phyloP scores from a whole-genome alignment of 2,888 invertebrate genomes.

The Ceriagrion tenellum region DNA sequence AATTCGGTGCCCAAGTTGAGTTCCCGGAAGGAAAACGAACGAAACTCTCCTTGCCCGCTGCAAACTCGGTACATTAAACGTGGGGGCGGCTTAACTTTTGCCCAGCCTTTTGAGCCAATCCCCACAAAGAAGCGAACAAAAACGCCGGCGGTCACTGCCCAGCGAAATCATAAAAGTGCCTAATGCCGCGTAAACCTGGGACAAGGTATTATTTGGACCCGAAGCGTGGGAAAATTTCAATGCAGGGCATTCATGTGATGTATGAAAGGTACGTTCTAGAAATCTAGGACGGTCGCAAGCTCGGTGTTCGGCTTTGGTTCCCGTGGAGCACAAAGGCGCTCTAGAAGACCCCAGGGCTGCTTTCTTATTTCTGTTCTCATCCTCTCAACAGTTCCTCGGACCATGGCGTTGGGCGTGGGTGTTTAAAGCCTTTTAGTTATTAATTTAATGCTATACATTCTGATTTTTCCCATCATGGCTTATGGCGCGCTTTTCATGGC shows the following conservation, averaged over 20 bases:
- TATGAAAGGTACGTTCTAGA: slow-evolving; percentile 16
- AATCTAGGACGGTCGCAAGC: slow-evolving; percentile 8
- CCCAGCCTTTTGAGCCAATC: not conserved
- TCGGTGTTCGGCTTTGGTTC: not conserved
- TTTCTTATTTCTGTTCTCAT: not conserved
- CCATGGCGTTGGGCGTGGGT: not conserved
- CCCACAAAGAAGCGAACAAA: not conserved
- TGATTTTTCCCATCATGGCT: not conserved
- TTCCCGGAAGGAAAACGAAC: not conserved
- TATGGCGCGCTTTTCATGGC: too few relatives aligned
- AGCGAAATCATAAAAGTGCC: slow-evolving; percentile 16
- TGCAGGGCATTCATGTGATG: not conserved
- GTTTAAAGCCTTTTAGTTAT: not conserved
- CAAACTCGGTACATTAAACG: not conserved
- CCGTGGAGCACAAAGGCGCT: not conserved
- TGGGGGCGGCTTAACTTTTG: not conserved
- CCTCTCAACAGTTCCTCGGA: not conserved
- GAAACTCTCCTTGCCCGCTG: not conserved
- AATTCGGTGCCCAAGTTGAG: not conserved
- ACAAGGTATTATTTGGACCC: not conserved
- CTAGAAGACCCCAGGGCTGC: not conserved
- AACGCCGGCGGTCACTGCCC: not conserved
- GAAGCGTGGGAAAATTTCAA: slow-evolving; percentile 28
- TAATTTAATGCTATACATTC: not conserved
- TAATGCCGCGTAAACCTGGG: slow-evolving; percentile 19